Conservation (phyloP, 2,113 vertebrate genomes). For the Galemys pyrenaicus region DNA sequence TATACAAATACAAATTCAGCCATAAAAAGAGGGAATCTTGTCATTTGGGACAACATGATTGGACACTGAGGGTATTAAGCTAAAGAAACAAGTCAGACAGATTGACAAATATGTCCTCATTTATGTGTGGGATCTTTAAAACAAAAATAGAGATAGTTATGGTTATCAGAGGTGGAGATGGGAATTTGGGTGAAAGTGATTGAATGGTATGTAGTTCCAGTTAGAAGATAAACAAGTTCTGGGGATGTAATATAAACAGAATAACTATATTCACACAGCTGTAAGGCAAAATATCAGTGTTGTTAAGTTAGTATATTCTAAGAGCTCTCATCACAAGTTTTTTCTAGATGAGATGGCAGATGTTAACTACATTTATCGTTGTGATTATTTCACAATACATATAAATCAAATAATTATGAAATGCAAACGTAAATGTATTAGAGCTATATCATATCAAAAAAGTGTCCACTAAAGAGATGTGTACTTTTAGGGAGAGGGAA, state of each 20-base stretch:
- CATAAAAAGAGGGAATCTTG: not conserved
- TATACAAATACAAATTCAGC: not conserved
- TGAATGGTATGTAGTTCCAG: not conserved
- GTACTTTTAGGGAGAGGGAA: not conserved
- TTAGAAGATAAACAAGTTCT: not conserved
- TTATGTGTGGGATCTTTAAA: not conserved
- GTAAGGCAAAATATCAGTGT: not conserved
- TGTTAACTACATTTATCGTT: not conserved
- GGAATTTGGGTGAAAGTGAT: not conserved
- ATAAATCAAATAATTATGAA: not conserved
- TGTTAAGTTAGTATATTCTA: not conserved
- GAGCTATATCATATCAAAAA: not conserved
- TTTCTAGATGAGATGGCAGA: not conserved
- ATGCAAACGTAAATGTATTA: not conserved
- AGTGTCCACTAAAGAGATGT: not conserved
- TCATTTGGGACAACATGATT: not conserved
- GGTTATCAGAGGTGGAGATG: not conserved
- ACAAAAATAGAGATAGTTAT: not conserved
- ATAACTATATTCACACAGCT: not conserved
- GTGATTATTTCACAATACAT: not conserved
- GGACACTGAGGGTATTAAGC: not conserved
- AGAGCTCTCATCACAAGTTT: not conserved
- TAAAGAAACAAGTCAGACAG: not conserved
- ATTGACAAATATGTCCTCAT: not conserved
- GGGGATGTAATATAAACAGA: not conserved